These are phyloP conservation scores for Pseudochirops corinnae DNA, from an alignment of 2,797 vertebrate species.

Conservation along the genomic window DNA sequence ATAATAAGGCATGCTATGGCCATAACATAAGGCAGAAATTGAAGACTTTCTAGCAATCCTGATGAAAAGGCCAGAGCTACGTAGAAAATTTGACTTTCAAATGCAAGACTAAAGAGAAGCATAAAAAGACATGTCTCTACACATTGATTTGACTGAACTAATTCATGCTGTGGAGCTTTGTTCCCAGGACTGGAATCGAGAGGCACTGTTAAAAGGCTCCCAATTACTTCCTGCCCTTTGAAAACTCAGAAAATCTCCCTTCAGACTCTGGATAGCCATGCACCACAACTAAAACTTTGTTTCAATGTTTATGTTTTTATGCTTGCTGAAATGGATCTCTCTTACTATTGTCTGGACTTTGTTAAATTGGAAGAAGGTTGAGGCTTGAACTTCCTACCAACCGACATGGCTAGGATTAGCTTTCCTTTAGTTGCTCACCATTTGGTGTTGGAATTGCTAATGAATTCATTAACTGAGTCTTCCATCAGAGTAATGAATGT, in stretches of 20 bases:
- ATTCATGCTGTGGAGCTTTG: constrained; percentile 55
- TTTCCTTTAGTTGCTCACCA: constrained; percentile 80
- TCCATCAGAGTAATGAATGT: constrained; percentile 91
- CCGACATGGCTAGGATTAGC: constrained; percentile 89
- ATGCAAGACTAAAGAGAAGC: constrained; percentile 69
- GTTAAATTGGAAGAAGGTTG: constrained; percentile 56
- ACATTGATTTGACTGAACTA: constrained; percentile 69
- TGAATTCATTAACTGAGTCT: constrained; percentile 86
- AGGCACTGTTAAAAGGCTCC: constrained; percentile 61
- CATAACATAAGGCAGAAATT: not conserved
- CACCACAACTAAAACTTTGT: constrained; percentile 64
- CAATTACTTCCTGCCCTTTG: constrained; percentile 60
- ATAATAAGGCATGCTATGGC: not conserved
- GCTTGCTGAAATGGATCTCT: constrained; percentile 55
- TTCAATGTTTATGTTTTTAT: constrained; percentile 79
- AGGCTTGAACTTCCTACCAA: constrained; percentile 65
- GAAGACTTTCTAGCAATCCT: not conserved
- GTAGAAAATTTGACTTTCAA: not conserved
- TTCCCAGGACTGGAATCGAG: constrained; percentile 63
- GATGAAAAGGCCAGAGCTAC: not conserved
- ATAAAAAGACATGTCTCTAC: constrained; percentile 84
- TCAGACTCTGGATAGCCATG: constrained; percentile 73
- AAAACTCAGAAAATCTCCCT: constrained; percentile 66
- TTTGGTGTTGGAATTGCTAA: constrained; percentile 87
- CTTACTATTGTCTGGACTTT: constrained; percentile 38